Conservation (phyloP, 2,797 vertebrate genomes). For the Sphaeramia orbicularis region DNA sequence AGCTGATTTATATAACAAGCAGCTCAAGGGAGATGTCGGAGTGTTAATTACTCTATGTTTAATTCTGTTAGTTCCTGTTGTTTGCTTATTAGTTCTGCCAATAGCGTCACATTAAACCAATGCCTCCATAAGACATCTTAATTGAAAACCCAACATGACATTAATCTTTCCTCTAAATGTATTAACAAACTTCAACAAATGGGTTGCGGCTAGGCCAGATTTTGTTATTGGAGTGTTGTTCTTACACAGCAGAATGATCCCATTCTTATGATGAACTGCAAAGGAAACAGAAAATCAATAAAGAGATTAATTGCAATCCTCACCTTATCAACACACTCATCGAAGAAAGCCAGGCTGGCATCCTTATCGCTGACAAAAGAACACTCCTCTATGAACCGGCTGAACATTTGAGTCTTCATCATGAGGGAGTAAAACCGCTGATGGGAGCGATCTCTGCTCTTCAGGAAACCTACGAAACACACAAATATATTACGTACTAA, state of each 20-base stretch:
- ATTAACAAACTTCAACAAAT: slow-evolving; percentile 1
- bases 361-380: slow-evolving; percentile 99
- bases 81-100: slow-evolving; percentile 43
- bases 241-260: slow-evolving; percentile 3
- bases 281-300: slow-evolving; percentile 33
- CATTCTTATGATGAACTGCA: slow-evolving; percentile 20
- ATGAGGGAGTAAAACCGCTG: slow-evolving; percentile 98
- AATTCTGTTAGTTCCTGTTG: slow-evolving; percentile 41
- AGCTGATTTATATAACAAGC: slow-evolving; percentile 16
- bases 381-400: slow-evolving; percentile 98
- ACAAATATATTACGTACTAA: slow-evolving; percentile 17
- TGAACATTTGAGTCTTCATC: slow-evolving; percentile 99
- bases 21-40: slow-evolving; percentile 21
- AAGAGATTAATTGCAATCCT: slow-evolving; percentile 56
- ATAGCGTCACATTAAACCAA: slow-evolving; percentile 32
- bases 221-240: slow-evolving; percentile 22
- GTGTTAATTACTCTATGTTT: slow-evolving; percentile 43
- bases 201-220: slow-evolving; percentile 5
- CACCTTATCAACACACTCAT: slow-evolving; percentile 99
- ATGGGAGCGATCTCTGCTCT: slow-evolving; percentile 97
- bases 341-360: slow-evolving; percentile 97
- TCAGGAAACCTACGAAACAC: slow-evolving; percentile 90
- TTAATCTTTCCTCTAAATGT: slow-evolving; percentile 40
- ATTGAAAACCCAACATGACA: slow-evolving; percentile 33
- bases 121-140: slow-evolving; percentile 28